Evolutionary conservation across 2,888 invertebrate genomes (phyloP).

Genomic region (Teleogryllus oceanicus): DNA sequence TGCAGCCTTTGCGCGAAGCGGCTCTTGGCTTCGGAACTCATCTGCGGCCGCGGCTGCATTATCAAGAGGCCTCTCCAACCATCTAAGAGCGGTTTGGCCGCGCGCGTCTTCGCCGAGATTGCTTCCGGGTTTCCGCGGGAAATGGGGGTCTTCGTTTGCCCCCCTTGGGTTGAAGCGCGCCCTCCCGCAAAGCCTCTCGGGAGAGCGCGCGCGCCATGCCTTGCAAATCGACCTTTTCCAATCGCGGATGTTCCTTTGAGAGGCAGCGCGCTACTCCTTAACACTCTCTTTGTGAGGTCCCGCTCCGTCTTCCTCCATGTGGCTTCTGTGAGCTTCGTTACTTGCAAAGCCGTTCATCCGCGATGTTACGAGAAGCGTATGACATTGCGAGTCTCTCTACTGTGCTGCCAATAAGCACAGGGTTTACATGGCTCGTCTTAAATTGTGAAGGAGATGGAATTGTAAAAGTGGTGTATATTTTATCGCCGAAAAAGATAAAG

Average conservation of each 20-base stretch:
- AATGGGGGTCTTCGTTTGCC: background rate
- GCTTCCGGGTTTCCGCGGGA: background rate
- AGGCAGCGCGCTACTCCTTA: background rate
- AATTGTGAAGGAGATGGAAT: too few relatives aligned
- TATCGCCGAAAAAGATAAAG: too few relatives aligned
- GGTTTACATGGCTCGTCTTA: too few relatives aligned
- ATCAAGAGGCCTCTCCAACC: background rate
- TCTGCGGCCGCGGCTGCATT: background rate
- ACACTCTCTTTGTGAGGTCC: too few relatives aligned
- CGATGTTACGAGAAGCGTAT: too few relatives aligned
- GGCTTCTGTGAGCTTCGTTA: too few relatives aligned
- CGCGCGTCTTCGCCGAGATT: background rate
- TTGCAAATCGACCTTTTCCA: background rate
- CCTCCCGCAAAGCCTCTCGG: background rate
- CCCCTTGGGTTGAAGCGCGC: background rate
- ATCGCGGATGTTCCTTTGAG: background rate
- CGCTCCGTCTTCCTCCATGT: too few relatives aligned
- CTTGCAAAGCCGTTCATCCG: too few relatives aligned
- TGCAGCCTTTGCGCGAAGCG: background rate
- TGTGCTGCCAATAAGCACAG: too few relatives aligned
- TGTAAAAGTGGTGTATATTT: too few relatives aligned
- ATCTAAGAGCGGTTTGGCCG: background rate
- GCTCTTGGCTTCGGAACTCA: background rate
- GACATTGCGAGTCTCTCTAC: too few relatives aligned
- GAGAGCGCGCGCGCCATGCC: background rate